Evolutionary conservation across 2,797 vertebrate species (phyloP).

Genomic region (Pseudochaenichthys georgianus): DNA sequence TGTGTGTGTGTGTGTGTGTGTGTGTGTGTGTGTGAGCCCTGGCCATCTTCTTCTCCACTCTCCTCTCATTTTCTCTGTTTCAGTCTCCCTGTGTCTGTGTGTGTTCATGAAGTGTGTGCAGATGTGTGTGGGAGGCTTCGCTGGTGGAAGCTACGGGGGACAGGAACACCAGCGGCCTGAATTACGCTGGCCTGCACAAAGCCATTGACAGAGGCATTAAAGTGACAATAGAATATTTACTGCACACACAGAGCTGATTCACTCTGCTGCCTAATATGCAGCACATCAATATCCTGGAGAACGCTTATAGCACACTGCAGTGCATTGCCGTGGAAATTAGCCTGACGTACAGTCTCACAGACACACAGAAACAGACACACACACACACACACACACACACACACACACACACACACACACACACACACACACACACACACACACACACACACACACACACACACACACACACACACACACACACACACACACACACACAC

Average conservation of each 20-base stretch:
- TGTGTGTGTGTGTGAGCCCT: conserved; percentile 42
- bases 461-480: too few species aligned
- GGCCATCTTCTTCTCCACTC: conserved; percentile 32
- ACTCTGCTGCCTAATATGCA: conserved; percentile 73
- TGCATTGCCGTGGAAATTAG: conserved; percentile 71
- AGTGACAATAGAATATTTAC: conserved; percentile 84
- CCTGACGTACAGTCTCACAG: conserved; percentile 38
- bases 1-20: conserved; percentile 31
- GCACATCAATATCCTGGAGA: conserved; percentile 79
- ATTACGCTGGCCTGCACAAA: conserved; percentile 76
- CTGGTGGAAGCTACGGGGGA: conserved; percentile 68
- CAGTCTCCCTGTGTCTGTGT: conserved; percentile 47
- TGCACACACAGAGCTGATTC: conserved; percentile 70
- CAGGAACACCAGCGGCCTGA: conserved; percentile 71
- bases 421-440: too few species aligned
- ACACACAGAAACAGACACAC: conserved; percentile 31
- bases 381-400: conserved; percentile 38
- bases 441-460: too few species aligned
- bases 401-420: too few species aligned
- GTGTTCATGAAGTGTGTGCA: conserved; percentile 57
- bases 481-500: too few species aligned
- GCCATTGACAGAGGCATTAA: conserved; percentile 80
- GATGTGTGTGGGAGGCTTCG: conserved; percentile 55
- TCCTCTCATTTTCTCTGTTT: conserved; percentile 75
- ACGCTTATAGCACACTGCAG: conserved; percentile 69